Evolutionary conservation across 2,888 invertebrate genomes (phyloP), one percentile per base, ranked within the genome.

Genomic region (Drosophila falleni): DNA sequence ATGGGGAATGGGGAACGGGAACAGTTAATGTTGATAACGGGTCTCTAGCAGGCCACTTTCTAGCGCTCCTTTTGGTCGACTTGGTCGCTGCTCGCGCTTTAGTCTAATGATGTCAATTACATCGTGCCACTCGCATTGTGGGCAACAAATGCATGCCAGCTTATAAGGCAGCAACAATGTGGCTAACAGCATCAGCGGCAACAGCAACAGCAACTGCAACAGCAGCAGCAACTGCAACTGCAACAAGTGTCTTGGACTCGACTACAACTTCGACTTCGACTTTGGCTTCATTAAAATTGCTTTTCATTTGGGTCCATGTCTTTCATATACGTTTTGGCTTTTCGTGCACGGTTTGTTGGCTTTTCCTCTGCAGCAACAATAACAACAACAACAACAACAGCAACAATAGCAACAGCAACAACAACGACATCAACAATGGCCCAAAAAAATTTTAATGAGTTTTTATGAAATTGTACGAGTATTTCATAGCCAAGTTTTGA

Each of bases 31-130:
- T 53, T 65, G 67, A 55, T 81, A 81, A 81, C 81, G 86, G 88
- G 80, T 78, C 74, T 68, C 37, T 9, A 44, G 50, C 73, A 60
- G 62, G 68, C 84, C 82, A 88, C 89, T 83, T 83, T 83, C 89
- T 88, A 88, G 87, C 31, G 80, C 80, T 80, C 79, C 81, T 83
- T 80, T 73, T 80, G 71, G 79, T 37, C 46, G 65, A 51, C 65
- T 58, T 64, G 77, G 19, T 59, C 39, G 58, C 74, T 80, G 88
- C 73, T 82, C 70, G 89, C 84, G 87, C 82, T 83, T 84, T 87
- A 87, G 83, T 89, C 88, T 89, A 85, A 85, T 85, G 88, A 87
- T 89, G 89, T 89, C 89, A 86, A 86, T 86, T 89, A 89, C 89
- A 89, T 89, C 81, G 88, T 88, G 81, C 86, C 86, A 86, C 78